Conservation (phyloP, 2,888 invertebrate genomes). For the Drosophila monieri region DNA sequence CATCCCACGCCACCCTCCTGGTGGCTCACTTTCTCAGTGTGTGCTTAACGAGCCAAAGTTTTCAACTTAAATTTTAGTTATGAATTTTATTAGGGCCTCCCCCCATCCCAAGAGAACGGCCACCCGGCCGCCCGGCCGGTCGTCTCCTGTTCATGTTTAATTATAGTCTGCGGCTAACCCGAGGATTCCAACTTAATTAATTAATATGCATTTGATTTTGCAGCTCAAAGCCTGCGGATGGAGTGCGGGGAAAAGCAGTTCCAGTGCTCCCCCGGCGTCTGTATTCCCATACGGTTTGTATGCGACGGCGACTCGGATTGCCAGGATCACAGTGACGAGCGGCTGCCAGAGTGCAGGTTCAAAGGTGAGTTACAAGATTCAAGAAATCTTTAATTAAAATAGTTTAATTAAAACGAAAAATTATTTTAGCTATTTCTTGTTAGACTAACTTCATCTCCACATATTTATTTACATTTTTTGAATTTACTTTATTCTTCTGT, state of each 20-base stretch:
- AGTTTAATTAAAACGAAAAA: no score
- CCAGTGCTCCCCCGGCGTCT: conserved; percentile 89
- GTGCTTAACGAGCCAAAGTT: conserved; percentile 71
- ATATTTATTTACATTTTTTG: not conserved
- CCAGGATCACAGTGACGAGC: conserved; percentile 92
- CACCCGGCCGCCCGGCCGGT: conserved; percentile 2
- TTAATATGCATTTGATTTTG: conserved; percentile 71
- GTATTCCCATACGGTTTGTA: conserved; percentile 90
- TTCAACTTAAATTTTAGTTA: conserved; percentile 79
- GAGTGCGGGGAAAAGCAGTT: conserved; percentile 87
- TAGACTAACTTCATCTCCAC: not conserved
- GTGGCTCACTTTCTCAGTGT: conserved; percentile 32
- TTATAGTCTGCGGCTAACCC: conserved; percentile 52
- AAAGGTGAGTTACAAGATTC: conserved; percentile 78
- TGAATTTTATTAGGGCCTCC: conserved; percentile 70
- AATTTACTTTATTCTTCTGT: not conserved
- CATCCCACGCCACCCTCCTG: not conserved
- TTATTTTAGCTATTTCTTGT: no score
- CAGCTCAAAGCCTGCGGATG: conserved; percentile 74
- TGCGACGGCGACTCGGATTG: conserved; percentile 93
- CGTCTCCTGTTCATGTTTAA: conserved; percentile 40
- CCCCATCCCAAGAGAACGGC: conserved; percentile 4
- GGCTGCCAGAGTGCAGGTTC: conserved; percentile 89
- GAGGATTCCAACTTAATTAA: conserved; percentile 64
- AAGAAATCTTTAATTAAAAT: no score